Conservation (phyloP, 2,797 vertebrate species). For the Chloroceryle amazona region DNA sequence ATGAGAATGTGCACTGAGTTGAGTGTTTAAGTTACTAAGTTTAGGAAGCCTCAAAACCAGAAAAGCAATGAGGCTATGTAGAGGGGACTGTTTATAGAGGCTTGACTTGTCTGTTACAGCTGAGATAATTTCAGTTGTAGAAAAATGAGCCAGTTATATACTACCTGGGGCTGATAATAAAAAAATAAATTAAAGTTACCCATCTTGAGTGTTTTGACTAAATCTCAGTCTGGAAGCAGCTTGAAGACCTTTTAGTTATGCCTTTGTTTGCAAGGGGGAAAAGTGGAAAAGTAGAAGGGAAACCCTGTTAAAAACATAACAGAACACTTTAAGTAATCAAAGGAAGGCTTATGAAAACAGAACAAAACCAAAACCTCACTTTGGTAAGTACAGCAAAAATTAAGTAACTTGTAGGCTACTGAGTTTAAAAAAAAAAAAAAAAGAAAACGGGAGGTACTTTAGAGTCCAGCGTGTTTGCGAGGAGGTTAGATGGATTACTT, state of each 20-base stretch:
- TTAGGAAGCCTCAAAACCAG: not conserved
- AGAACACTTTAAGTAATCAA: not conserved
- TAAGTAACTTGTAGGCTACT: not conserved
- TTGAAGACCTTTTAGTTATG: not conserved
- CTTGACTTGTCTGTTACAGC: not conserved
- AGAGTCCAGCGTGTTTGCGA: not conserved
- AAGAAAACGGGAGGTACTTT: not conserved
- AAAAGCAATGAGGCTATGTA: not conserved
- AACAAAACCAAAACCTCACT: not conserved
- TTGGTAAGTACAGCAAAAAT: not conserved
- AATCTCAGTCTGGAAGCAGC: not conserved
- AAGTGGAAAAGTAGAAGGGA: not conserved
- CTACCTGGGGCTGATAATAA: not conserved
- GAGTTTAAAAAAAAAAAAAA: not conserved
- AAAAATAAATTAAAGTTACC: no score
- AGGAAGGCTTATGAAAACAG: not conserved
- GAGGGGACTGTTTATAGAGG: not conserved
- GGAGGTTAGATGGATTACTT: not conserved
- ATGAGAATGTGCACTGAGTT: not conserved
- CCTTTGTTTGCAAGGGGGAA: not conserved
- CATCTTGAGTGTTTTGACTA: no score
- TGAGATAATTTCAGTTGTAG: not conserved
- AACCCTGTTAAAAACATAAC: not conserved
- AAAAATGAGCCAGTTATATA: not conserved
- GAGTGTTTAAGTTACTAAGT: not conserved